A percentile compares a stretch with the other conserved stretches of the same genome.
Evolutionary conservation across 2,888 invertebrate species (phyloP).

Genomic region (Pardosa pseudoannulata): DNA sequence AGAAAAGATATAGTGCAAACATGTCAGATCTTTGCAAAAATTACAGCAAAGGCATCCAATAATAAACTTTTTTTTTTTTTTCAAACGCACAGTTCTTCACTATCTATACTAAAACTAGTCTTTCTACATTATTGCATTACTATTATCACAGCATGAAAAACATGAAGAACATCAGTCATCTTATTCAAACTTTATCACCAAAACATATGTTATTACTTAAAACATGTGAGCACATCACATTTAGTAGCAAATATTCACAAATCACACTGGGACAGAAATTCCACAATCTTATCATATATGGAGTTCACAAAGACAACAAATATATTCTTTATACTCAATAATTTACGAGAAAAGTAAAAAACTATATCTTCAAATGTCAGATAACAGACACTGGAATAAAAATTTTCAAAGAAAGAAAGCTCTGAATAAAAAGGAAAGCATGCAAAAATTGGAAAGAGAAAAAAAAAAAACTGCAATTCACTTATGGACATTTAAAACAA

Average conservation of each 20-base stretch:
- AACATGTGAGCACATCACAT: not conserved
- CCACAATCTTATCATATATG: constrained; percentile 19
- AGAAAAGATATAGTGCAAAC: constrained; percentile 9
- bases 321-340: constrained; percentile 48
- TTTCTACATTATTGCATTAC: constrained; percentile 70
- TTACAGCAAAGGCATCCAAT: constrained; percentile 34
- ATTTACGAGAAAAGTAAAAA: constrained; percentile 60
- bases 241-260: constrained; percentile 5
- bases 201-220: constrained; percentile 21
- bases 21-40: constrained; percentile 14
- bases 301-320: constrained; percentile 38
- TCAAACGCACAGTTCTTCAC: constrained; percentile 57
- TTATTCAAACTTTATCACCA: constrained; percentile 58
- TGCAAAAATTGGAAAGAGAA: constrained; percentile 20
- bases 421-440: constrained; percentile 58
- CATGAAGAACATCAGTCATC: constrained; percentile 66
- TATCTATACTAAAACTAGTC: constrained; percentile 70
- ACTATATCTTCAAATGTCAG: constrained; percentile 53
- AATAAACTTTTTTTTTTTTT: constrained; percentile 4
- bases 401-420: constrained; percentile 53
- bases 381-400: constrained; percentile 63
- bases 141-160: constrained; percentile 71
- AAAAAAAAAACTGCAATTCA: not conserved
- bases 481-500: no score
- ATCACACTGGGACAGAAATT: constrained; percentile 20